These are phyloP conservation scores for Myotis daubentonii DNA, from an alignment of 2,797 vertebrate species.

Conservation along the genomic window DNA sequence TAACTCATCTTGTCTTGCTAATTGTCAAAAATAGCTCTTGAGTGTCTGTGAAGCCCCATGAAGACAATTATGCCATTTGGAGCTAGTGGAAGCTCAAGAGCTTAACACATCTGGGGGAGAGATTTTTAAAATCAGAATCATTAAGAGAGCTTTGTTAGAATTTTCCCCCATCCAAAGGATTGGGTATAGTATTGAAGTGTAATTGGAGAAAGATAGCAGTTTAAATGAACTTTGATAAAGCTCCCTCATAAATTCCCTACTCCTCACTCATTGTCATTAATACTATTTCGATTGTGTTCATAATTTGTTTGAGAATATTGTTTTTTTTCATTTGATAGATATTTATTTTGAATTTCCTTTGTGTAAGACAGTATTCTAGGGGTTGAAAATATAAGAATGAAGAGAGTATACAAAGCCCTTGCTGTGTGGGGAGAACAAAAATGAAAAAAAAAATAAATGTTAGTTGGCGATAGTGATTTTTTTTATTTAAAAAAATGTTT, in stretches of 20 bases:
- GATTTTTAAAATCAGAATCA: background rate
- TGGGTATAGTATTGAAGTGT: slow-evolving; percentile 25
- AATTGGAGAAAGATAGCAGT: background rate
- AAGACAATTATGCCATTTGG: slow-evolving; percentile 42
- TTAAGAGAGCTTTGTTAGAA: background rate
- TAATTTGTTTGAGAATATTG: background rate
- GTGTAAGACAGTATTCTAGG: background rate
- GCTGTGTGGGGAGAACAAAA: background rate
- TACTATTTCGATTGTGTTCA: background rate
- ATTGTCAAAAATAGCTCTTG: slow-evolving; percentile 59
- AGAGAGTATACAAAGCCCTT: background rate
- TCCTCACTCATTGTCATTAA: background rate
- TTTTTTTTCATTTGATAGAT: background rate
- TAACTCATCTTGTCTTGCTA: slow-evolving; percentile 64
- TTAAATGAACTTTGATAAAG: slow-evolving; percentile 44
- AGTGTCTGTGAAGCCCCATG: background rate
- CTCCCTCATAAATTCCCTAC: background rate
- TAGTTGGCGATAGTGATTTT: background rate
- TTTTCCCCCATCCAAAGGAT: background rate
- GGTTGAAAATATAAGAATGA: background rate
- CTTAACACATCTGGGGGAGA: background rate
- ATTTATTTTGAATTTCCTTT: slow-evolving; percentile 15
- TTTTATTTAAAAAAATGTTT: background rate
- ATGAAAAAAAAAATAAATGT: background rate
- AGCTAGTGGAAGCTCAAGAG: background rate